phyloP scores from a whole-genome alignment of 1,140 invertebrate species.

The Solen grandis region DNA sequence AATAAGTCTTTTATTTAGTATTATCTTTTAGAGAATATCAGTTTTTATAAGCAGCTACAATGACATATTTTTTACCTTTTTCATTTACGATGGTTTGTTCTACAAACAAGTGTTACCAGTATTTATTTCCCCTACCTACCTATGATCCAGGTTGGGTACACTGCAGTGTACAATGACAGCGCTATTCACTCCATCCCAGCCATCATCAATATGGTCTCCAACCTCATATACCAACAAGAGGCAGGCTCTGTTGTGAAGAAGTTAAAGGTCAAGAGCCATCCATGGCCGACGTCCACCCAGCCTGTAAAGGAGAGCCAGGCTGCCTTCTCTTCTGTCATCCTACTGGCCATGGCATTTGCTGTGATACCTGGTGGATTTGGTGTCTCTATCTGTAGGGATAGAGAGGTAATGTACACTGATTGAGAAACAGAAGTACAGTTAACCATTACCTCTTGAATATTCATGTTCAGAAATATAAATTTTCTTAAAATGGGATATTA shows the following conservation, averaged over 20 bases:
- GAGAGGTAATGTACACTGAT: slow-evolving; percentile 88
- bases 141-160: slow-evolving; percentile 82
- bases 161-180: slow-evolving; percentile 90
- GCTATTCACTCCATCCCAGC: slow-evolving; percentile 90
- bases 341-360: slow-evolving; percentile 90
- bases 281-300: slow-evolving; percentile 87
- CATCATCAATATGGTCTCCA: slow-evolving; percentile 88
- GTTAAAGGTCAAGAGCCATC: slow-evolving; percentile 81
- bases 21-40: too few species aligned
- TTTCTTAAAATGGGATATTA: too few species aligned
- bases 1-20: too few species aligned
- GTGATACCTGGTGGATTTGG: slow-evolving; percentile 88
- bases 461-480: too few species aligned
- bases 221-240: slow-evolving; percentile 83
- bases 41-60: too few species aligned
- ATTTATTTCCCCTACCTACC: too few species aligned
- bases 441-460: too few species aligned
- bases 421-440: neutral
- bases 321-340: slow-evolving; percentile 87
- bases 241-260: slow-evolving; percentile 8
- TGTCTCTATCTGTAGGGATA: slow-evolving; percentile 91
- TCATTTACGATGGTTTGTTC: too few species aligned
- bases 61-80: too few species aligned
- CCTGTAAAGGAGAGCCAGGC: slow-evolving; percentile 87
- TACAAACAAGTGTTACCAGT: too few species aligned